phyloP scores from a whole-genome alignment of 1,140 invertebrate genomes.

The Lasioglossum baleicum region DNA sequence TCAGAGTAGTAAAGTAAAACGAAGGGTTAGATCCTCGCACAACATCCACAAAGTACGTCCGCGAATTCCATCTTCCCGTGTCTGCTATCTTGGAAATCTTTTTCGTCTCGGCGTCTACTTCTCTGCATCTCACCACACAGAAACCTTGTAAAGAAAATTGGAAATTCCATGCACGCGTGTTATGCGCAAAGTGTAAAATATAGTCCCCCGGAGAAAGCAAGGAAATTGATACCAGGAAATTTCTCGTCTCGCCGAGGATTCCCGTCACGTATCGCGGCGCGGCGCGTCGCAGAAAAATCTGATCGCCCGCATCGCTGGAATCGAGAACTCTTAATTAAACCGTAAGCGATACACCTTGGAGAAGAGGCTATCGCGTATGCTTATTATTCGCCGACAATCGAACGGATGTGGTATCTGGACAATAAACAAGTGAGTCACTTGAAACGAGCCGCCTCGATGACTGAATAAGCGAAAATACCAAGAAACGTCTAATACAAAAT shows the following conservation, averaged over 20 bases:
- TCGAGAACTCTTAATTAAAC: constrained; percentile 43
- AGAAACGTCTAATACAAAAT: no score
- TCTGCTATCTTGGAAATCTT: no score
- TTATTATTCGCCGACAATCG: constrained; percentile 56
- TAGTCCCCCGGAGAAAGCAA: not conserved
- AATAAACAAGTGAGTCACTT: constrained; percentile 33
- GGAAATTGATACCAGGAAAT: constrained; percentile 8
- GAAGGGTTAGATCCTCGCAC: no score
- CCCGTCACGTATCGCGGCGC: not conserved
- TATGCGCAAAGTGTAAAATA: not conserved
- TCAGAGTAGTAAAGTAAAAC: no score
- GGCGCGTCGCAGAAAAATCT: constrained; percentile 5
- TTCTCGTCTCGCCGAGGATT: not conserved
- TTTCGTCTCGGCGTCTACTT: no score
- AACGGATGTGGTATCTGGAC: constrained; percentile 45
- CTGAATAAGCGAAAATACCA: no score
- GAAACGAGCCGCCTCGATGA: not conserved
- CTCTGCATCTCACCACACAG: not conserved
- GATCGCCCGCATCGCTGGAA: not conserved
- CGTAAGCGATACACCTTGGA: not conserved
- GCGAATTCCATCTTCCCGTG: no score
- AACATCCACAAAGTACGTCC: no score
- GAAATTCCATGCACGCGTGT: not conserved
- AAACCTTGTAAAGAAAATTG: not conserved
- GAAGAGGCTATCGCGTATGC: constrained; percentile 10